Percentiles rank a stretch among this genome's conserved stretches.
phyloP scores from a whole-genome alignment of 2,113 vertebrate genomes.

The Physeter macrocephalus region DNA sequence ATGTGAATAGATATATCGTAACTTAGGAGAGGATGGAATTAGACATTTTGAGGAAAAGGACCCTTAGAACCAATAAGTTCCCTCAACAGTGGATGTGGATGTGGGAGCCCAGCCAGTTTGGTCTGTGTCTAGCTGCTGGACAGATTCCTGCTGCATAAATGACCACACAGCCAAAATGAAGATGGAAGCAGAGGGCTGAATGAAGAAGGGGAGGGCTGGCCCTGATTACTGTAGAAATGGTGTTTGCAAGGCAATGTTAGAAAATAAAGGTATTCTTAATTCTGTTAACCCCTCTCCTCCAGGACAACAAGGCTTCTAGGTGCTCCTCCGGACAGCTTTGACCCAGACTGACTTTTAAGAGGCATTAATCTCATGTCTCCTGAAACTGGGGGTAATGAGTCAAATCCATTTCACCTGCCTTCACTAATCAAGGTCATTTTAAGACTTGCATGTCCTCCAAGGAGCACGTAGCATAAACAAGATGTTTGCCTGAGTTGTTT shows the following conservation, averaged over 20 bases:
- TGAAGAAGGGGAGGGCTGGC: neutral
- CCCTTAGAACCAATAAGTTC: neutral
- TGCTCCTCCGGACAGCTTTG: neutral
- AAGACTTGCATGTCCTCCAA: neutral
- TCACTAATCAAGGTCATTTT: neutral
- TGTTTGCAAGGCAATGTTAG: neutral
- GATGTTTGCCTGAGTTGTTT: neutral
- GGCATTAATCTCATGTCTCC: neutral
- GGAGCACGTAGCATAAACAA: neutral
- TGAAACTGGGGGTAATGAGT: neutral
- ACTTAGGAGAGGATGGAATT: neutral
- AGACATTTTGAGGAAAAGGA: neutral
- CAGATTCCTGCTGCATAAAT: neutral
- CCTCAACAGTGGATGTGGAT: neutral
- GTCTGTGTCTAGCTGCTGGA: neutral
- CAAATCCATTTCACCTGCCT: neutral
- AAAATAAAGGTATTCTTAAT: neutral
- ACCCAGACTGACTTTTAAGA: neutral
- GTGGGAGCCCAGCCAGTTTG: neutral
- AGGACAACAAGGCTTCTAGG: neutral
- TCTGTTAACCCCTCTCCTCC: neutral
- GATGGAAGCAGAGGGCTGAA: neutral
- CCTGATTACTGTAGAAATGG: neutral
- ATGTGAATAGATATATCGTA: neutral
- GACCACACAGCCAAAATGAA: neutral